Percentiles rank a stretch among this genome's conserved stretches.
phyloP scores from a whole-genome alignment of 2,888 invertebrate species.

The Phaedon cochleariae region DNA sequence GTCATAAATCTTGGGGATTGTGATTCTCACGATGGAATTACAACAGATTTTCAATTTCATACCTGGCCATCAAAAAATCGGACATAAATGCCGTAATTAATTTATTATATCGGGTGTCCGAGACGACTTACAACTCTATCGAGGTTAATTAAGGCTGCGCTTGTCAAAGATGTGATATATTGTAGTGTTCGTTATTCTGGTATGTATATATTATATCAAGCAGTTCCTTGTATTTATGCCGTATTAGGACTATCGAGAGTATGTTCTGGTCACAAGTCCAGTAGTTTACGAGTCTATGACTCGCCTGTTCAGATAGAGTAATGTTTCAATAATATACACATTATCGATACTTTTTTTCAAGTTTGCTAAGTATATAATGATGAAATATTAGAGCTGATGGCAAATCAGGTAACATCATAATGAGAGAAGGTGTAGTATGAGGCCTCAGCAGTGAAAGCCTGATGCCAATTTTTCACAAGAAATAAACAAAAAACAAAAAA shows the following conservation, averaged over 20 bases:
- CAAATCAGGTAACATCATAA: too few relatives aligned
- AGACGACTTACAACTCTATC: conserved; percentile 43
- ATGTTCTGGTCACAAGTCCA: conserved; percentile 10
- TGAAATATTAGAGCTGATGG: too few relatives aligned
- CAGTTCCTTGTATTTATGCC: conserved; percentile 33
- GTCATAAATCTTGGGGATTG: conserved; percentile 34
- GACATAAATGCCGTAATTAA: conserved; percentile 39
- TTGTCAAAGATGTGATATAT: conserved; percentile 45
- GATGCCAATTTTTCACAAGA: too few relatives aligned
- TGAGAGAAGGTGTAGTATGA: too few relatives aligned
- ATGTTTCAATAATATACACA: conserved; percentile 1
- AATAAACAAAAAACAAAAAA: too few relatives aligned
- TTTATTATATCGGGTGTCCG: conserved; percentile 35
- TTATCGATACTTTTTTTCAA: too few relatives aligned
- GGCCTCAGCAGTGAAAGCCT: too few relatives aligned
- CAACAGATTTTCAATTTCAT: conserved; percentile 38
- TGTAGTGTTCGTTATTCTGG: conserved; percentile 35
- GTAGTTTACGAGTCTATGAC: conserved; percentile 13
- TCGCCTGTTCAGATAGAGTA: conserved; percentile 10
- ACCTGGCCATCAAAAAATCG: conserved; percentile 35
- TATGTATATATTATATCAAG: conserved; percentile 36
- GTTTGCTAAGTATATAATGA: too few relatives aligned
- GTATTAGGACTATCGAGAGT: conserved; percentile 29
- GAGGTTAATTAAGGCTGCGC: conserved; percentile 41
- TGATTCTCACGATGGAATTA: conserved; percentile 37